Evolutionary conservation across 1,140 invertebrate genomes (phyloP), one percentile per base, ranked within the genome.

Genomic region (Marisa cornuarietis): DNA sequence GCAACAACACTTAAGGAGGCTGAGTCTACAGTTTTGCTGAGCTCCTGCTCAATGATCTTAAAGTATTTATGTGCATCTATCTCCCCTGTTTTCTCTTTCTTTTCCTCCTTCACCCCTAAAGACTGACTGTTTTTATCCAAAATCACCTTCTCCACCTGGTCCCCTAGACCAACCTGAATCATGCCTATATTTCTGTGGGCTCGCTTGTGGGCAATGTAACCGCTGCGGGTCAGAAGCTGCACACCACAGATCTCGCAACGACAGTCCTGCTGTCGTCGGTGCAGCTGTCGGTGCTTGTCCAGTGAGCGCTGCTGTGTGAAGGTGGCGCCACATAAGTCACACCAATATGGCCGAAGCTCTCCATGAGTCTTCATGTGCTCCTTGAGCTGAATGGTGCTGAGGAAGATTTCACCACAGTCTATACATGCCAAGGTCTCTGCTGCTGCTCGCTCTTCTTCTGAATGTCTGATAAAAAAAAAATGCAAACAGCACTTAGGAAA

Each of bases 201-300:
- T 9, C 78, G 66, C 24, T 77, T 24, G 63, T 82, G 81, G 0
- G 81, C 81, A 10, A 79, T 77, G 71, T 82, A 82, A 1, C 81
- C 81, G 51, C 81, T 82, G 54, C 75, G 72, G 6, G 81, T 82
- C 4, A 82, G 72, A n/a, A 82, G 68, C 78, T 82, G 74, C 18
- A 82, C 81, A 20, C 81, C 81, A 63, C 81, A 82, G 7, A 82
- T 79, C 78, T 82, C 75, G 63, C 81, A 82, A 11, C 51, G 42
- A 54, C 78, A 80, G 61, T 78, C 76, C 61, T 78, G 63, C 31
- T 73, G 61, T 52, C 54, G 71, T 13, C 52, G n/a, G 75, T 82
- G 81, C 22, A 80, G 65, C n/a, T 71, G 24, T 6, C 20, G 22
- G 62, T 82, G 81, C 52, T 79, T 79, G 52, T 79, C 69, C 58